Base-by-base conservation (phyloP, 92 coral and sea anemone genomes). In the Zoanthus sociatus region DNA sequence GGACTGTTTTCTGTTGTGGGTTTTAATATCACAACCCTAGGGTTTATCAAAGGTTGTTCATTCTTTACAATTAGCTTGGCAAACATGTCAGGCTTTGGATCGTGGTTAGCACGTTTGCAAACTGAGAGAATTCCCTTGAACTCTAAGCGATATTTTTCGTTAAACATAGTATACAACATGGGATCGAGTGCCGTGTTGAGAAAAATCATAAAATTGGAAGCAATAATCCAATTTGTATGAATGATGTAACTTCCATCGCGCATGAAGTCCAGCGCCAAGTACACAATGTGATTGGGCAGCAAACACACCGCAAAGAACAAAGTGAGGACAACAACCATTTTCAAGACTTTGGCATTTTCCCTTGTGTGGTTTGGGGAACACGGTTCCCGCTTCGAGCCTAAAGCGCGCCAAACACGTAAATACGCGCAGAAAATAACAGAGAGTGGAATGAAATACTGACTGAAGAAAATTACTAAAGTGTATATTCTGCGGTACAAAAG, bases 141-240 rank as follows among this genome's bases (percentile, higher is more conserved):
- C 83, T 94, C 98, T 55, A 75, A 71, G 20, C 98, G 88, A 82
- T 94, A 94, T 71, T 87, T 94, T 50, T 92, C 92, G 71, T 92
- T 91, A 82, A 94, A 92, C 53, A 92, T 87, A 9, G 94, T 92
- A 64, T 87, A 94, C 75, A 94, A 92, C 6, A 94, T 58, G 9
- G 98, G 98, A 72, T 94, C 95, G 7, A 92, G 93, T 0, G 98
- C 98, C 70, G 94, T 92, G 78, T 92, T 94, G 7, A 87, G 91
- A 70, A 94, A 94, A 46, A 94, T 92, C 71, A 90, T 92, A 20
- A 86, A 82, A 51, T 94, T 94, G 47, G 92, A 92, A 51, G 88
- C 84, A 45, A 91, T 90, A 8, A 94, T 84, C 98, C 98, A 94
- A 4, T 73, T 83, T 31, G 88, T 90, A 73, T 94, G 93, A 4